These are phyloP conservation scores for Danio albolineatus DNA, from an alignment of 2,797 vertebrate genomes.

Conservation along the genomic window DNA sequence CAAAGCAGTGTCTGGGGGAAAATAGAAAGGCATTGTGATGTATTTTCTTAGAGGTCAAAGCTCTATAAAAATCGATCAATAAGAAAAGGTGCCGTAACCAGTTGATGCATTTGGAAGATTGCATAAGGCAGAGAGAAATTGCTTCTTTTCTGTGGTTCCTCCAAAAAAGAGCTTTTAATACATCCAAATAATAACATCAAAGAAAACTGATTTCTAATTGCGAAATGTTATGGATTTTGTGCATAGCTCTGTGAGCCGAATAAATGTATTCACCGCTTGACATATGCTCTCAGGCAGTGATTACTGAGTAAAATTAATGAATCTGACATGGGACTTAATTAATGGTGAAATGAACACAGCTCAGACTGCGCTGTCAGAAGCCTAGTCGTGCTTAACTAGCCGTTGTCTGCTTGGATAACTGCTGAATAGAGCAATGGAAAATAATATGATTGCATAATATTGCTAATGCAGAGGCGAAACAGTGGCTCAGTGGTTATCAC, in stretches of 20 bases:
- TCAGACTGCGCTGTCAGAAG: neutral
- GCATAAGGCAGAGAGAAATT: neutral
- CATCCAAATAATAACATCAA: slow-evolving; percentile 8
- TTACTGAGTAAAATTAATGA: slow-evolving; percentile 23
- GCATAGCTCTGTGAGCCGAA: neutral
- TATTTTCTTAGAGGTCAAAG: slow-evolving; percentile 13
- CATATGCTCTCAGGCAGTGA: neutral
- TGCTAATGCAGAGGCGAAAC: neutral
- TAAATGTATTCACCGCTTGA: slow-evolving; percentile 10
- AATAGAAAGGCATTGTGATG: neutral
- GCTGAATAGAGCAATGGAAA: slow-evolving; percentile 10
- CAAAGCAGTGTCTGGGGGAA: neutral
- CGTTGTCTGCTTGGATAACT: slow-evolving; percentile 4
- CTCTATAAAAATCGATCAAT: slow-evolving; percentile 2
- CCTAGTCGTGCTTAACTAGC: neutral
- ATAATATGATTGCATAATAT: neutral
- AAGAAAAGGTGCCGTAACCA: slow-evolving; percentile 10
- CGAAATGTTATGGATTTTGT: neutral
- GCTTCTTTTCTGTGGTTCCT: neutral
- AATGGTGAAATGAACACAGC: slow-evolving; percentile 18
- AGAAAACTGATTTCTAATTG: slow-evolving; percentile 1
- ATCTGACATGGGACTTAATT: slow-evolving; percentile 11
- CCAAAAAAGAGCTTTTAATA: neutral
- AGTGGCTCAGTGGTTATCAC: neutral
- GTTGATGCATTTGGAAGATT: slow-evolving; percentile 1